These are phyloP conservation scores for Brachionus angularis DNA, from an alignment of 1,140 invertebrate genomes.

Conservation along the genomic window DNA sequence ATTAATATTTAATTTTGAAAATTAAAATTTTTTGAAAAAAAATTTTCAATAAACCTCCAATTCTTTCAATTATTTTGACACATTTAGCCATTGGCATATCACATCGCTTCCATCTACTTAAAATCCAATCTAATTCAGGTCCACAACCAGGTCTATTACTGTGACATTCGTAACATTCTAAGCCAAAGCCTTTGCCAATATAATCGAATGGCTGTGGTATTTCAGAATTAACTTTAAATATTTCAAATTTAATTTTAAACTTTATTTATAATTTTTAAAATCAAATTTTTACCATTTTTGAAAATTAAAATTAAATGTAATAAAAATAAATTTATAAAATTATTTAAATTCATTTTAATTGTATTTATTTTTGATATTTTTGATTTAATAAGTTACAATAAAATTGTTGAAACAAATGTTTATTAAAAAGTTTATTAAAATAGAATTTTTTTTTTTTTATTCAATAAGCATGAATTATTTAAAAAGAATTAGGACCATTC, in stretches of 20 bases:
- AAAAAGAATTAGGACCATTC: too few relatives aligned
- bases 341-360: too few relatives aligned
- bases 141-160: constrained; percentile 43
- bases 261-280: too few relatives aligned
- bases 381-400: too few relatives aligned
- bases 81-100: constrained; percentile 42
- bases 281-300: neutral
- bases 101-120: constrained; percentile 41
- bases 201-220: constrained; percentile 43
- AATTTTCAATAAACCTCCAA: neutral
- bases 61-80: constrained; percentile 43
- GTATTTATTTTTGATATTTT: too few relatives aligned
- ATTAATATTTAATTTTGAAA: neutral
- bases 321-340: too few relatives aligned
- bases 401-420: too few relatives aligned
- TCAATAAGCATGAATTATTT: too few relatives aligned
- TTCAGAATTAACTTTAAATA: constrained; percentile 14
- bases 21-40: constrained; percentile 2
- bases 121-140: constrained; percentile 24
- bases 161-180: constrained; percentile 43
- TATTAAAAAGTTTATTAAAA: too few relatives aligned
- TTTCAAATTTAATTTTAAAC: neutral
- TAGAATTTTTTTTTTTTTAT: too few relatives aligned
- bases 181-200: constrained; percentile 17
- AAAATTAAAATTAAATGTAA: constrained; percentile 17